Evolutionary conservation across 2,888 invertebrate species (phyloP).

Genomic region (Oscheius sp.): DNA sequence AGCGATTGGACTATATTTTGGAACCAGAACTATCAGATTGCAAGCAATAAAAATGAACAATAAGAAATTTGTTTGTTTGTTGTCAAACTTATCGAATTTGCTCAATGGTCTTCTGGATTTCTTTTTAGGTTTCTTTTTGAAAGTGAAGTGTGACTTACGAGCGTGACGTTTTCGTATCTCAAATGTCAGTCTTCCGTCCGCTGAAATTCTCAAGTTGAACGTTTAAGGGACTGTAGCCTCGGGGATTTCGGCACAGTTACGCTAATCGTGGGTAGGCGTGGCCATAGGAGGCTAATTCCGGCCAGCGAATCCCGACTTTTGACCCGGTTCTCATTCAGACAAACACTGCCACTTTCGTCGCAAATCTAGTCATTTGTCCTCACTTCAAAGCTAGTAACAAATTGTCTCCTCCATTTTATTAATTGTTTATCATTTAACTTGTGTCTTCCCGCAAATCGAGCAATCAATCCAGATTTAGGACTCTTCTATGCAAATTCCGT

Average conservation of each 20-base stretch:
- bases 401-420: background rate
- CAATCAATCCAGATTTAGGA: conserved; percentile 9
- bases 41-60: too few relatives aligned
- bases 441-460: background rate
- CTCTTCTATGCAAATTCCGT: conserved; percentile 21
- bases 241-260: conserved; percentile 28
- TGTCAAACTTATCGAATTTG: too few relatives aligned
- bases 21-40: too few relatives aligned
- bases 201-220: background rate
- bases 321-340: conserved; percentile 28
- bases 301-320: conserved; percentile 29
- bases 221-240: conserved; percentile 13
- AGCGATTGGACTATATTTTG: too few relatives aligned
- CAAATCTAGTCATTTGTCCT: conserved; percentile 17
- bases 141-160: too few relatives aligned
- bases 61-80: too few relatives aligned
- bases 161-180: too few relatives aligned
- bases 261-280: conserved; percentile 27
- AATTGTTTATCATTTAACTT: background rate
- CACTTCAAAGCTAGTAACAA: background rate
- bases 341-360: conserved; percentile 29
- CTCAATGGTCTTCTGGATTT: too few relatives aligned
- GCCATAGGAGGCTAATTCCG: conserved; percentile 27
- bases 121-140: too few relatives aligned
- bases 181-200: background rate